Percentiles rank a stretch among this genome's conserved stretches.
Evolutionary conservation across 2,113 vertebrate genomes (phyloP).

Genomic region (Platysternon megacephalum): DNA sequence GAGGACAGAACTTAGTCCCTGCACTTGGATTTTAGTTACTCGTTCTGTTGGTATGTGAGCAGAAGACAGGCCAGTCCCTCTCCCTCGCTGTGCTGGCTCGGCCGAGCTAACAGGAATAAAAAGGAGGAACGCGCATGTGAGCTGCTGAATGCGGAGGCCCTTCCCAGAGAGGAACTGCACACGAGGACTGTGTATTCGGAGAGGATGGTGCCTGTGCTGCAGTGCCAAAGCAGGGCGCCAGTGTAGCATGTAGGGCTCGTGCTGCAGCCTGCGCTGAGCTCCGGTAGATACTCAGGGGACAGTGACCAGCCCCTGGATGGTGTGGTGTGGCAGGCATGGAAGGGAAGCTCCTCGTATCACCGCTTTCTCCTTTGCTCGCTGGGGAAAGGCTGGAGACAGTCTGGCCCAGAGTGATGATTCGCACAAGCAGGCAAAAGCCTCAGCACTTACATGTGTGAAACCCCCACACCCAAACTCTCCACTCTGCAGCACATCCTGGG

Average conservation of each 20-base stretch:
- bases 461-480: neutral
- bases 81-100: neutral
- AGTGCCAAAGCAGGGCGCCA: neutral
- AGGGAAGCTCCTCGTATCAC: neutral
- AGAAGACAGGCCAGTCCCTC: accelerated
- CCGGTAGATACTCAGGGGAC: neutral
- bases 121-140: neutral
- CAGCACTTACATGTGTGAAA: neutral
- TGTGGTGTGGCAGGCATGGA: neutral
- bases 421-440: neutral
- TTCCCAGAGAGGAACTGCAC: no score
- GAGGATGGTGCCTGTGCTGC: neutral
- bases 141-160: no score
- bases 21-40: neutral
- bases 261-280: neutral
- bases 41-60: neutral
- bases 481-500: neutral
- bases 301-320: neutral
- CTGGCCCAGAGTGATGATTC: neutral
- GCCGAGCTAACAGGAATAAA: neutral
- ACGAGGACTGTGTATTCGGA: neutral
- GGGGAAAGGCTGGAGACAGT: neutral
- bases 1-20: neutral
- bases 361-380: neutral
- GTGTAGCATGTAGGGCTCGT: neutral